phyloP scores from a whole-genome alignment of 2,888 invertebrate species.

The Callyntrura sp. region DNA sequence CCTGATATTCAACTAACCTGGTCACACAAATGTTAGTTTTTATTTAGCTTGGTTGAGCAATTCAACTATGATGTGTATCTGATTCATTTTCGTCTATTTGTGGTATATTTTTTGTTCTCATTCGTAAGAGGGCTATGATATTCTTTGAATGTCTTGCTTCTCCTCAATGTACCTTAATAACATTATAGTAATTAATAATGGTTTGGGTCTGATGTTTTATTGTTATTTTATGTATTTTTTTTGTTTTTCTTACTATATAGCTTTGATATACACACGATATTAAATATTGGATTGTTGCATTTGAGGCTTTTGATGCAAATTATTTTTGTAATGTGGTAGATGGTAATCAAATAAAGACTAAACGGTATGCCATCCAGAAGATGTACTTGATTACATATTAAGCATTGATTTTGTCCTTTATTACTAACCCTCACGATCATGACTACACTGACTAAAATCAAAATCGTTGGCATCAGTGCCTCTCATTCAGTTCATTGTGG shows the following conservation, averaged over 20 bases:
- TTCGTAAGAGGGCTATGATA: not conserved
- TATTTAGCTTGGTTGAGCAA: no score
- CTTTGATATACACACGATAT: not conserved
- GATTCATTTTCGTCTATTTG: not conserved
- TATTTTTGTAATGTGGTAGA: conserved; percentile 38
- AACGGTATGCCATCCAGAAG: not conserved
- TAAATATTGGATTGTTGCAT: not conserved
- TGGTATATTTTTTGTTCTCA: not conserved
- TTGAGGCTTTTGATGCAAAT: not conserved
- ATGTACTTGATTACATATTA: not conserved
- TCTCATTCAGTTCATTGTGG: not conserved
- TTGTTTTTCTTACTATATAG: not conserved
- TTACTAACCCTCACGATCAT: not conserved
- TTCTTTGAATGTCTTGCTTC: not conserved
- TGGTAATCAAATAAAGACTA: conserved; percentile 28
- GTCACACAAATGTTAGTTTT: no score
- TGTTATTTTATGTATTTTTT: not conserved
- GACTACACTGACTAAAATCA: not conserved
- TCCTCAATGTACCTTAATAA: not conserved
- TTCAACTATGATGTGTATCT: no score
- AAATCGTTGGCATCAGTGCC: not conserved
- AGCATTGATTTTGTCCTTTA: not conserved
- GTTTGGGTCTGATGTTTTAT: not conserved
- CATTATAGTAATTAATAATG: not conserved
- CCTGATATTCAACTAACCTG: no score